A percentile compares a stretch with the other conserved stretches of the same genome.
Evolutionary conservation across 2,797 vertebrate species (phyloP).

Genomic region (Anguilla anguilla): DNA sequence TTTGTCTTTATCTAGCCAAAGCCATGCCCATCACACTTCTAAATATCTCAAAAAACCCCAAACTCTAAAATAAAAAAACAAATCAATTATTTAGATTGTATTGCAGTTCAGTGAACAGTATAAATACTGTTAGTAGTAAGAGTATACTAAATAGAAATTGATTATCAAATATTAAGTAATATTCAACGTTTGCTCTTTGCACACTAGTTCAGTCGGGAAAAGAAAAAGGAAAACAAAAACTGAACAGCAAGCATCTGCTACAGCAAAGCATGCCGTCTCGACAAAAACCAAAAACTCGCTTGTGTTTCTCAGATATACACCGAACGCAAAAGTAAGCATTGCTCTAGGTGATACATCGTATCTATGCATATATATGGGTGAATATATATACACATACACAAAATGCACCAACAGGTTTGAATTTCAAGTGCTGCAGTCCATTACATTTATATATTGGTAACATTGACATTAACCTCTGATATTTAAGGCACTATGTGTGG

Average conservation of each 20-base stretch:
- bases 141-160: constrained; percentile 89
- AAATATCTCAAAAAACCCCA: constrained; percentile 83
- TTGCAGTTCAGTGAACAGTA: constrained; percentile 91
- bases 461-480: constrained; percentile 96
- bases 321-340: constrained; percentile 83
- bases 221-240: constrained; percentile 58
- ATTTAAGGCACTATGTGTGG: constrained; percentile 99
- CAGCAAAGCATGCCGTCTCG: constrained; percentile 86
- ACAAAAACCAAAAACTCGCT: constrained; percentile 75
- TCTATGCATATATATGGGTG: constrained; percentile 66
- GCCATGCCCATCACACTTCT: constrained; percentile 89
- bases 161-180: constrained; percentile 92
- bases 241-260: constrained; percentile 84
- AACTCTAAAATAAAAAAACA: constrained; percentile 73
- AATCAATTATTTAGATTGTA: constrained; percentile 87
- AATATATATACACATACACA: constrained; percentile 66
- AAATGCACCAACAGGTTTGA: constrained; percentile 87
- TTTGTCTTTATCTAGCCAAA: constrained; percentile 86
- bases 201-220: constrained; percentile 85
- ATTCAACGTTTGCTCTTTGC: constrained; percentile 86
- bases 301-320: constrained; percentile 72
- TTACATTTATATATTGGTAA: constrained; percentile 98
- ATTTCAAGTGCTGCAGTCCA: constrained; percentile 99
- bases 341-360: constrained; percentile 77
- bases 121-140: constrained; percentile 86